A percentile compares a stretch with the other conserved stretches of the same genome.
Conservation (phyloP, 2,797 vertebrate species). For the Diplodus sargus region DNA sequence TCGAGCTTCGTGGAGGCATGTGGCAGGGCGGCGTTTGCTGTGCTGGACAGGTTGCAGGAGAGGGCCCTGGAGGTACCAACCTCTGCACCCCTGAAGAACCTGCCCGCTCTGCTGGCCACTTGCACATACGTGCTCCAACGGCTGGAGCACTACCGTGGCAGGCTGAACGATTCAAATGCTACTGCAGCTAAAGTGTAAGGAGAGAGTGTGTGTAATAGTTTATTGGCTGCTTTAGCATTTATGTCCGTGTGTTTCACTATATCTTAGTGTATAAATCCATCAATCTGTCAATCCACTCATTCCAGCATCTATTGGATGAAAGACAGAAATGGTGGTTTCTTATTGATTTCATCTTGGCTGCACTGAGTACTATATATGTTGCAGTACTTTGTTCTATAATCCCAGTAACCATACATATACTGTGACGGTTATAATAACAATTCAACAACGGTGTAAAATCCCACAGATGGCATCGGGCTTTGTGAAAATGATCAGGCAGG, state of each 20-base stretch:
- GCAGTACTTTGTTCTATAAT: neutral
- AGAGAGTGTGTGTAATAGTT: neutral
- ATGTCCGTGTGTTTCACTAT: constrained; percentile 2
- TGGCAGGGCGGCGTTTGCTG: constrained; percentile 85
- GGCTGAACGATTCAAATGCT: constrained; percentile 85
- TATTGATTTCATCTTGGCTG: constrained; percentile 3
- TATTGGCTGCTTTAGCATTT: neutral
- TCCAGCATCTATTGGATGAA: neutral
- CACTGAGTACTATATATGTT: neutral
- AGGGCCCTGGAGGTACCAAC: constrained; percentile 88
- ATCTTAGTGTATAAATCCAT: neutral
- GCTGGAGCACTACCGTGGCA: constrained; percentile 85
- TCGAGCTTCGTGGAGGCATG: constrained; percentile 92
- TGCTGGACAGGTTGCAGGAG: constrained; percentile 88
- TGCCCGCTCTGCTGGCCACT: constrained; percentile 87
- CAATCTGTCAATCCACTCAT: neutral
- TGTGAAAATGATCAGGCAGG: constrained; percentile 18
- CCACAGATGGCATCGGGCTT: neutral
- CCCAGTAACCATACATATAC: neutral
- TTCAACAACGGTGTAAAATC: neutral
- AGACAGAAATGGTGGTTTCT: neutral
- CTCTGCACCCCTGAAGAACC: constrained; percentile 86
- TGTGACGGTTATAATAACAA: neutral
- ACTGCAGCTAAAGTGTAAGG: constrained; percentile 86
- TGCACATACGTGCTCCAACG: constrained; percentile 86